These are phyloP conservation scores for Leptonema lineaticorne DNA, from an alignment of 1,140 invertebrate species.

Conservation along the genomic window DNA sequence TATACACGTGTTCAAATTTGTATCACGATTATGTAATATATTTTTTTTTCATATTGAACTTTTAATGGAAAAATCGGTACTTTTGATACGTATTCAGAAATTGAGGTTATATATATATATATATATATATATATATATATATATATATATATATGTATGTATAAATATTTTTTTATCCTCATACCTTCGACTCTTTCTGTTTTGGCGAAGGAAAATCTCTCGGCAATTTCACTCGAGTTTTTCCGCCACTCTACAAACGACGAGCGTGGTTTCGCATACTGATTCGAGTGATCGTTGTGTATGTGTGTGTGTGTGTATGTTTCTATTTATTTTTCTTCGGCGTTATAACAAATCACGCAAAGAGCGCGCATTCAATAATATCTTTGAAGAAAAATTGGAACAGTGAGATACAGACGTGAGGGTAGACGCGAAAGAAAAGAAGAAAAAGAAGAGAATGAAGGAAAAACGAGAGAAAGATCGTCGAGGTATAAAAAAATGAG, in stretches of 20 bases:
- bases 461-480: too few species aligned
- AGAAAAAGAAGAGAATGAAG: too few species aligned
- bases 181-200: too few species aligned
- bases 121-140: too few species aligned
- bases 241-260: background rate
- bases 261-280: conserved; percentile 6
- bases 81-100: background rate
- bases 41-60: background rate
- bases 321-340: background rate
- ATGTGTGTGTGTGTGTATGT: background rate
- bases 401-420: too few species aligned
- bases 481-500: too few species aligned
- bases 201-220: background rate
- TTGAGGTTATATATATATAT: background rate
- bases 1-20: too few species aligned
- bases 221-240: background rate
- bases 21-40: too few species aligned
- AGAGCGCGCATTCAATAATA: background rate
- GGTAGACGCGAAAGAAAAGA: too few species aligned
- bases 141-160: too few species aligned
- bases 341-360: background rate
- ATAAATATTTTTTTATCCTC: too few species aligned
- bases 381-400: too few species aligned
- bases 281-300: background rate
- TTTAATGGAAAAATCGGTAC: background rate